These are phyloP conservation scores for Teleiodes luculella DNA, from an alignment of 2,888 invertebrate genomes.

Conservation along the genomic window DNA sequence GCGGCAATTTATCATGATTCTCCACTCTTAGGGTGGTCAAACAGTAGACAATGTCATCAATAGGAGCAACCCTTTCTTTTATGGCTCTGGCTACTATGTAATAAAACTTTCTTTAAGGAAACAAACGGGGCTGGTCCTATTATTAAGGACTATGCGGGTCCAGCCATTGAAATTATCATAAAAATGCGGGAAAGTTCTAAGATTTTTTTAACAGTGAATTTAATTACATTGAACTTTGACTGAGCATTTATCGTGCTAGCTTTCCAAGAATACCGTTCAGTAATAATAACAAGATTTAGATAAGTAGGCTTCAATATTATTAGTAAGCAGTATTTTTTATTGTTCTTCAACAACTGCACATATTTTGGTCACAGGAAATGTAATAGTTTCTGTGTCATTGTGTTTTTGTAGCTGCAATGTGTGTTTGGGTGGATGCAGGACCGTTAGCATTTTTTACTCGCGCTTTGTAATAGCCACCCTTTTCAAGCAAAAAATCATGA, in stretches of 20 bases:
- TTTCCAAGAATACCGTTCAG: background rate
- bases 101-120: constrained; percentile 55
- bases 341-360: constrained; percentile 39
- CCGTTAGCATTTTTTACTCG: constrained; percentile 67
- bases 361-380: constrained; percentile 61
- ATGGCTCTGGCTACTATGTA: constrained; percentile 55
- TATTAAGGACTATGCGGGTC: constrained; percentile 35
- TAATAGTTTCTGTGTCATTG: constrained; percentile 67
- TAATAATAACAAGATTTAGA: background rate
- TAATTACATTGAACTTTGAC: background rate
- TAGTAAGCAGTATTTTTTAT: background rate
- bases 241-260: too few species aligned
- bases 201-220: background rate
- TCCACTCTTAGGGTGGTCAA: constrained; percentile 50
- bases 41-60: constrained; percentile 39
- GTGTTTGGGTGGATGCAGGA: constrained; percentile 61
- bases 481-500: constrained; percentile 56
- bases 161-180: constrained; percentile 15
- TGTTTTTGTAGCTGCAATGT: constrained; percentile 68
- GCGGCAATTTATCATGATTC: constrained; percentile 41
- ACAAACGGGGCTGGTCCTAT: constrained; percentile 30
- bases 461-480: constrained; percentile 67
- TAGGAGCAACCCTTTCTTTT: constrained; percentile 54
- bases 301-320: background rate
- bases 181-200: constrained; percentile 2